phyloP scores from a whole-genome alignment of 2,888 invertebrate species.

The Augochlorella aurata region DNA sequence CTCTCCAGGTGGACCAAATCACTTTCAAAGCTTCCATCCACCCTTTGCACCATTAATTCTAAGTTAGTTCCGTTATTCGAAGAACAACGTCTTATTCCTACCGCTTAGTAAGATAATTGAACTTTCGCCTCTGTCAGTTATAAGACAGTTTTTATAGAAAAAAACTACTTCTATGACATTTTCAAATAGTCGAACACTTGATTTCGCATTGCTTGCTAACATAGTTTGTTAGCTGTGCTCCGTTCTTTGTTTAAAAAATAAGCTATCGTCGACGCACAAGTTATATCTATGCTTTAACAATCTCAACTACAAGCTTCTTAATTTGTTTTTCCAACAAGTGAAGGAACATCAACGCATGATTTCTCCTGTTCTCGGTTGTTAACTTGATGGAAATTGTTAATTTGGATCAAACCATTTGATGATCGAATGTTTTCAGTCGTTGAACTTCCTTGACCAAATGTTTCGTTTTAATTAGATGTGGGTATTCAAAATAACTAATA shows the following conservation, averaged over 20 bases:
- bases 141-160: constrained; percentile 4
- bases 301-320: too few species aligned
- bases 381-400: too few species aligned
- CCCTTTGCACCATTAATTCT: constrained; percentile 70
- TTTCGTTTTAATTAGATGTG: too few species aligned
- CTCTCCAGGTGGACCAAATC: constrained; percentile 77
- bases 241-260: not conserved
- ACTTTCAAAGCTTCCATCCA: constrained; percentile 62
- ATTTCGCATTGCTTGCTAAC: not conserved
- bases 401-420: too few species aligned
- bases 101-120: constrained; percentile 28
- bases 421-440: too few species aligned
- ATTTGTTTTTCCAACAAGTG: too few species aligned
- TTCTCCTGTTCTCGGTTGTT: too few species aligned
- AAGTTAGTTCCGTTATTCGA: constrained; percentile 68
- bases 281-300: too few species aligned
- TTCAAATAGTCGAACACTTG: not conserved
- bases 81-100: constrained; percentile 51
- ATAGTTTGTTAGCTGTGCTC: too few species aligned
- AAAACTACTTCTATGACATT: not conserved
- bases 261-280: not conserved
- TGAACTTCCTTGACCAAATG: too few species aligned
- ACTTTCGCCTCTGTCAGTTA: not conserved
- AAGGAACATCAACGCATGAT: too few species aligned
- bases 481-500: too few species aligned